phyloP scores from a whole-genome alignment of 35 echinoderm and acorn worm species.

The Strongylocentrotus purpuratus region DNA sequence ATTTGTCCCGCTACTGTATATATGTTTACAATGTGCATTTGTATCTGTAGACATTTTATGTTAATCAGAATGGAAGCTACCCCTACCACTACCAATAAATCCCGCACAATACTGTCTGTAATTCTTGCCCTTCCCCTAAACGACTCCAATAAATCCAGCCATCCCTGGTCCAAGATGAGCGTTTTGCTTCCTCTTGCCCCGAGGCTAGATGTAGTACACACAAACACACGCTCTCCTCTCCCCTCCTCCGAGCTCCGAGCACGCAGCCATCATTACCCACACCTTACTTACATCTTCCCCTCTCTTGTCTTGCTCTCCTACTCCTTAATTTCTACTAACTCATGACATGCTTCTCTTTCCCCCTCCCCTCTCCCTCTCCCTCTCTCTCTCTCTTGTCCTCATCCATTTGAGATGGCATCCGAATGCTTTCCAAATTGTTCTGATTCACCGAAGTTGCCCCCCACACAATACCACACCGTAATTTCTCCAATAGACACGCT shows the following conservation, averaged over 20 bases:
- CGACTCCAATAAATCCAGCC: neutral
- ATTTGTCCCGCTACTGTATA: neutral
- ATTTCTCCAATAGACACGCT: conserved; percentile 46
- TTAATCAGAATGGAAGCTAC: neutral
- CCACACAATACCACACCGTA: conserved; percentile 24
- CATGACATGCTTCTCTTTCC: neutral
- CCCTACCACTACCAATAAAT: conserved; percentile 8
- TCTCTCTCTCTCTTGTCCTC: conserved; percentile 19
- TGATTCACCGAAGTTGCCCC: conserved; percentile 11
- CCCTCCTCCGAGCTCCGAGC: too few relatives aligned
- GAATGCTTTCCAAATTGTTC: neutral
- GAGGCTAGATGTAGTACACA: neutral
- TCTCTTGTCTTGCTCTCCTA: neutral
- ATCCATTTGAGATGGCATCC: neutral
- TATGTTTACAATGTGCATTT: neutral
- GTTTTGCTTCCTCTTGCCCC: neutral
- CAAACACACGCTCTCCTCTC: neutral
- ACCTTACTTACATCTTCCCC: neutral
- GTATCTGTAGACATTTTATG: neutral
- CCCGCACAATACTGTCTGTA: neutral
- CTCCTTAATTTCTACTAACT: neutral
- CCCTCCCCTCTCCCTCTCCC: neutral
- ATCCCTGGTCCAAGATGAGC: neutral
- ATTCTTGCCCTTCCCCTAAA: neutral
- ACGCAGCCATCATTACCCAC: neutral